Evolutionary conservation across 2,888 invertebrate genomes (phyloP).

Genomic region (Eilema sororculum): DNA sequence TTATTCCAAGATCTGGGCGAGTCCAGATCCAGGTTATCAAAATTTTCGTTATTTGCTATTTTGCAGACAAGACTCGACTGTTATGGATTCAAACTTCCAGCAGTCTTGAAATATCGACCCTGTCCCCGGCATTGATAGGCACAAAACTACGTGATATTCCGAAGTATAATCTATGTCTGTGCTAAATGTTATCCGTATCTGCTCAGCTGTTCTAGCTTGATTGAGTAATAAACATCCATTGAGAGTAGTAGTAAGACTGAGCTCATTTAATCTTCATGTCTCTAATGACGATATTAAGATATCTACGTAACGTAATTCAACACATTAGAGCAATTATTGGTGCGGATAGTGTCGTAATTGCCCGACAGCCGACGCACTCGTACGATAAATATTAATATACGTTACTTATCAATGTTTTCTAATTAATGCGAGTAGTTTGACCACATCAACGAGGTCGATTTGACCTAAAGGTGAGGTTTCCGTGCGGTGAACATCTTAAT

Average conservation of each 20-base stretch:
- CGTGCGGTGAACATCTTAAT: neutral
- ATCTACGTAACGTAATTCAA: constrained; percentile 17
- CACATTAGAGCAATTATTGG: constrained; percentile 15
- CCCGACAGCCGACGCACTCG: neutral
- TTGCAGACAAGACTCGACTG: too few relatives aligned
- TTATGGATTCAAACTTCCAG: too few relatives aligned
- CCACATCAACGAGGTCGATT: constrained; percentile 29
- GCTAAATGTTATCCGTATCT: neutral
- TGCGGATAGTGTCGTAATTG: constrained; percentile 6
- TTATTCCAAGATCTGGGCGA: neutral
- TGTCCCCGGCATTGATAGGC: neutral
- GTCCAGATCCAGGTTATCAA: neutral
- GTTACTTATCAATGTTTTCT: constrained; percentile 50
- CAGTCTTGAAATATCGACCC: neutral
- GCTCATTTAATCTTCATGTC: constrained; percentile 2
- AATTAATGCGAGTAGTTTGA: constrained; percentile 47
- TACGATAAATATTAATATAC: constrained; percentile 29
- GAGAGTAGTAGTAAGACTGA: neutral
- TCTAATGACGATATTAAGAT: constrained; percentile 12
- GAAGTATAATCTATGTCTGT: neutral
- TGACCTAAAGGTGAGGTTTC: constrained; percentile 38
- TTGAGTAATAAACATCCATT: neutral
- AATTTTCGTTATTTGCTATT: too few relatives aligned
- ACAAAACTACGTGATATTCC: neutral
- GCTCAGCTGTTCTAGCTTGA: neutral